Percentiles rank a stretch among this genome's conserved stretches.
Evolutionary conservation across 1,140 invertebrate species (phyloP).

Genomic region (Diuraphis noxia): DNA sequence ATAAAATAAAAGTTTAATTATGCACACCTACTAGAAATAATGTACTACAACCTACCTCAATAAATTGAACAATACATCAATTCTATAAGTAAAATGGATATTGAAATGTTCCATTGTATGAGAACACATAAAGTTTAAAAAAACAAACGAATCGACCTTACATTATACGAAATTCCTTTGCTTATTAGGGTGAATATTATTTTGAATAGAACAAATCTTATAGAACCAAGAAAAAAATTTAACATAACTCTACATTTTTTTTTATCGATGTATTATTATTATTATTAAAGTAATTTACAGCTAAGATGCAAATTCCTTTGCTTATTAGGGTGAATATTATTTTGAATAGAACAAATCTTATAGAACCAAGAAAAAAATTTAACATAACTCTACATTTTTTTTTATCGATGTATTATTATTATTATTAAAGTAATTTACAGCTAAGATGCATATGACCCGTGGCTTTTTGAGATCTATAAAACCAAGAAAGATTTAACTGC

Average conservation of each 20-base stretch:
- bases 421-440: neutral
- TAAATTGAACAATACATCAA: neutral
- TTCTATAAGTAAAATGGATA: neutral
- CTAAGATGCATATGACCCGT: neutral
- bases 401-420: neutral
- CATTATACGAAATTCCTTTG: neutral
- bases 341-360: neutral
- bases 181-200: neutral
- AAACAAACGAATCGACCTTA: neutral
- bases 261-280: neutral
- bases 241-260: neutral
- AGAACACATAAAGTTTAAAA: neutral
- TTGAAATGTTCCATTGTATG: neutral
- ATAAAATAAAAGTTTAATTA: neutral
- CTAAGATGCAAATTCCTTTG: neutral
- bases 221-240: neutral
- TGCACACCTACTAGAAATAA: neutral
- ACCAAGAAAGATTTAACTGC: constrained; percentile 36
- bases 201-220: neutral
- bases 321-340: neutral
- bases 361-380: neutral
- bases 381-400: neutral
- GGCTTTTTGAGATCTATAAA: neutral
- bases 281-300: neutral
- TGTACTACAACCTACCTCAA: constrained; percentile 1